Evolutionary conservation across 2,888 invertebrate species (phyloP), one percentile per base, ranked within the genome.

Genomic region (Cinara cedri): DNA sequence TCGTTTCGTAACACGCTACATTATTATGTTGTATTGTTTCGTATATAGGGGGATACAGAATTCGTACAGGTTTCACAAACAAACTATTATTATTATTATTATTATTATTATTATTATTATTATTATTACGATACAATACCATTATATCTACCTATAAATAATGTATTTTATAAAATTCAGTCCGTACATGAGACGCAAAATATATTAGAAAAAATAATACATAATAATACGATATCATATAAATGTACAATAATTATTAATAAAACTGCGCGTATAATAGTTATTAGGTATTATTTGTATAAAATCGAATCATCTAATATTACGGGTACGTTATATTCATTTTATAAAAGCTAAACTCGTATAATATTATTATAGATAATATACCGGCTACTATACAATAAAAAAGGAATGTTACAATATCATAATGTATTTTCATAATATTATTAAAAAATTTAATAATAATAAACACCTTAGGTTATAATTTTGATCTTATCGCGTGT

Each of bases 401-500:
- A n/a, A 19, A 55, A 24, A 72, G 57, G 44, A 42, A 57, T 54
- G 16, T 24, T 55, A 16, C 49, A 16, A 44, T 46, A 44, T 60
- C 46, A 11, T 26, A 60, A 60, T 34, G 26, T 49, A 9, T 9
- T n/a, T 54, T 26, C 19, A 21, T 26, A 24, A 19, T 9, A 8
- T 54, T n/a, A n/a, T n/a, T n/a, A n/a, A n/a, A n/a, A n/a, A n/a
- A 70, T n/a, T 44, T 14, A 1, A n/a, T 42, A 66, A 76, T 76
- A 57, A 68, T 76, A 66, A 68, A 76, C 57, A 66, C n/a, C 76
- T 76, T 76, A 76, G 3, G 46, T 46, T 57, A 57, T 76, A 76
- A 76, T 76, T 76, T 76, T 76, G 76, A 76, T 76, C 76, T 76
- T 66, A 57, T 76, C 24, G n/a, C 75, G 51, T 49, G 49, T 51